A percentile compares a stretch with the other conserved stretches of the same genome.
phyloP scores from a whole-genome alignment of 2,888 invertebrate genomes.

The Mythimna vitellina region DNA sequence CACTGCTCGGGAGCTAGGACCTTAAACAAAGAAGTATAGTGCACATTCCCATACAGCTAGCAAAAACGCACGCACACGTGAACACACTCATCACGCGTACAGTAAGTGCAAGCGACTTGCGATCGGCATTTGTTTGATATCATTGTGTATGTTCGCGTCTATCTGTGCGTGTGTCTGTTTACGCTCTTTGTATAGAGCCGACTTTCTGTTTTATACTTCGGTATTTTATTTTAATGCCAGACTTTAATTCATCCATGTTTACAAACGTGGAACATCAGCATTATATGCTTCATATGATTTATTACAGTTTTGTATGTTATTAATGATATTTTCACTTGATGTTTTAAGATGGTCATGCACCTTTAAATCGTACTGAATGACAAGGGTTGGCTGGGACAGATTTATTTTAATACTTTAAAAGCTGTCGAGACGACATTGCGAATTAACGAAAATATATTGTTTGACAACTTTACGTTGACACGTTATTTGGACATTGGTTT shows the following conservation, averaged over 20 bases:
- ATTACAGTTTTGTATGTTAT: slow-evolving; percentile 41
- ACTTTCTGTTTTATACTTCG: neutral
- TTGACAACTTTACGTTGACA: no score
- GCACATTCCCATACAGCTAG: neutral
- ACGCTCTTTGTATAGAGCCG: neutral
- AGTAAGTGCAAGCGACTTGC: neutral
- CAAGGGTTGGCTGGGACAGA: neutral
- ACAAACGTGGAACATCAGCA: slow-evolving; percentile 22
- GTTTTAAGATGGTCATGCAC: slow-evolving; percentile 23
- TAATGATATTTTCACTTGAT: slow-evolving; percentile 34
- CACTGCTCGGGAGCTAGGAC: no score
- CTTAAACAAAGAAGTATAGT: no score
- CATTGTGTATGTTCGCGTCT: no score
- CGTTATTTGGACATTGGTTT: no score
- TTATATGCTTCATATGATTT: slow-evolving; percentile 36
- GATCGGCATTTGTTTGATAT: neutral
- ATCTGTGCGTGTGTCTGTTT: neutral
- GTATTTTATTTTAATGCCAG: slow-evolving; percentile 31
- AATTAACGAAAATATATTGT: neutral
- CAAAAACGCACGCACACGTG: neutral
- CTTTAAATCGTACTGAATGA: neutral
- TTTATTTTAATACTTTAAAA: slow-evolving; percentile 4
- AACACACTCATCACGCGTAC: neutral
- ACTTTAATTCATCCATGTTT: slow-evolving; percentile 39
- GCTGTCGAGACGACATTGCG: neutral